Conservation (phyloP, 2,113 vertebrate genomes). For the Mellivora capensis region DNA sequence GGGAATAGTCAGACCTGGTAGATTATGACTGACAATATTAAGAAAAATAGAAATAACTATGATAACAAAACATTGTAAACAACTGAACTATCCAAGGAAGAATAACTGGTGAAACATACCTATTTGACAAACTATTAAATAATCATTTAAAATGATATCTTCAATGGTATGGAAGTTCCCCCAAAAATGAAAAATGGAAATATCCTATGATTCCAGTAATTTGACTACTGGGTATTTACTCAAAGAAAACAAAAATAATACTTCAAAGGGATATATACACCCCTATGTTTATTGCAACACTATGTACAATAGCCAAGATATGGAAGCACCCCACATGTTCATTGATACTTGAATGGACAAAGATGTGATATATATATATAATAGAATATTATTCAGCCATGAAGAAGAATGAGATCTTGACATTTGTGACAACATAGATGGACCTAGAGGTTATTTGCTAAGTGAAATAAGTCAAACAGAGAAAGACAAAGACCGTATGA, state of each 20-base stretch:
- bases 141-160: slow-evolving; percentile 9
- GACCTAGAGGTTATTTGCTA: neutral
- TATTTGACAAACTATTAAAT: slow-evolving; percentile 21
- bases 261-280: neutral
- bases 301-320: neutral
- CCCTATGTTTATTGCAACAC: neutral
- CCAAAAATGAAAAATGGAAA: neutral
- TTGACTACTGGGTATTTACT: neutral
- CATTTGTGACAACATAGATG: neutral
- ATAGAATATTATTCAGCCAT: neutral
- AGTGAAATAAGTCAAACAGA: neutral
- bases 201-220: neutral
- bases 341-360: neutral
- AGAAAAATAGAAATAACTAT: slow-evolving; percentile 20
- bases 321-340: neutral
- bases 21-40: neutral
- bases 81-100: neutral
- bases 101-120: neutral
- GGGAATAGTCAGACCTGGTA: neutral
- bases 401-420: neutral
- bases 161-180: neutral
- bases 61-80: neutral
- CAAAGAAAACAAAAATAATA: neutral
- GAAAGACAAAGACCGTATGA: neutral
- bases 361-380: neutral